Conservation (phyloP, 1,140 invertebrate species). For the Zaprionus gabonicus region DNA sequence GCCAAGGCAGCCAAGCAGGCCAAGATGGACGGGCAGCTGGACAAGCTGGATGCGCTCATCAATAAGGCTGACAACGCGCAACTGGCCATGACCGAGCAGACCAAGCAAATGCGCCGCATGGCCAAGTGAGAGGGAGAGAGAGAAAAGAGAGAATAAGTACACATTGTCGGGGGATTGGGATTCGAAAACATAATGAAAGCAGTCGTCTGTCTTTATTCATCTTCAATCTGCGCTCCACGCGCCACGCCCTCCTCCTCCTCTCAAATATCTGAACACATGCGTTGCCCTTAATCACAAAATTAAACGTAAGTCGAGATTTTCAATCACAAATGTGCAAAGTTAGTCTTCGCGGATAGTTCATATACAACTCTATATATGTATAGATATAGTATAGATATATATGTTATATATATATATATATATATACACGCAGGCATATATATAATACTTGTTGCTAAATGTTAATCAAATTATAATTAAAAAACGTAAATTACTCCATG, state of each 20-base stretch:
- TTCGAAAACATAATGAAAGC: slow-evolving; percentile 8
- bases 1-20: slow-evolving; percentile 85
- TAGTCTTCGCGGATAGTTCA: slow-evolving; percentile 26
- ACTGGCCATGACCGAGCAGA: slow-evolving; percentile 88
- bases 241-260: slow-evolving; percentile 2
- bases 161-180: background rate
- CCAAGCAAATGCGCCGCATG: slow-evolving; percentile 89
- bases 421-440: slow-evolving; percentile 12
- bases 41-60: slow-evolving; percentile 88
- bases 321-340: slow-evolving; percentile 57
- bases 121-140: slow-evolving; percentile 85
- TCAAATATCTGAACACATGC: slow-evolving; percentile 55
- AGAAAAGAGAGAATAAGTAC: background rate
- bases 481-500: slow-evolving; percentile 17
- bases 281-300: slow-evolving; percentile 55
- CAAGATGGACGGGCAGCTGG: slow-evolving; percentile 87
- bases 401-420: background rate
- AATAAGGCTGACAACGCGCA: slow-evolving; percentile 89
- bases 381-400: slow-evolving; percentile 13
- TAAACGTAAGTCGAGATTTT: slow-evolving; percentile 64
- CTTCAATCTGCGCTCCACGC: background rate
- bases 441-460: slow-evolving; percentile 61
- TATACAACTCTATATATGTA: slow-evolving; percentile 22
- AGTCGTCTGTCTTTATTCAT: slow-evolving; percentile 7
- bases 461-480: slow-evolving; percentile 28